Percentiles rank a stretch among this genome's conserved stretches.
phyloP scores from a whole-genome alignment of 1,140 invertebrate genomes.

The Calephelis nemesis region DNA sequence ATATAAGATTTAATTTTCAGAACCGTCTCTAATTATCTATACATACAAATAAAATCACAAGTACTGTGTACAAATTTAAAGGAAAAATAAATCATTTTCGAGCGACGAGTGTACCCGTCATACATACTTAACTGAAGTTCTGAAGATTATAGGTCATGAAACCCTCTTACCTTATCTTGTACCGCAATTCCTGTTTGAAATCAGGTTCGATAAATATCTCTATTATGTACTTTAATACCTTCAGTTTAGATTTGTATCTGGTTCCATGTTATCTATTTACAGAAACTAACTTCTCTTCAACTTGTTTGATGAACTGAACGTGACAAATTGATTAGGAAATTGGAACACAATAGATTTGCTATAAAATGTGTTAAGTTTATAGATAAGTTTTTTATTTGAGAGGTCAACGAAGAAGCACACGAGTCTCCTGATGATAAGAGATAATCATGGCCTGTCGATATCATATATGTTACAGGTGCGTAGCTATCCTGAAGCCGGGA shows the following conservation, averaged over 20 bases:
- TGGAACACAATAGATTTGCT: background rate
- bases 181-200: conserved; percentile 1
- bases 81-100: background rate
- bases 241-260: conserved; percentile 5
- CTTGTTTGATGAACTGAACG: conserved; percentile 37
- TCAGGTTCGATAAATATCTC: conserved; percentile 12
- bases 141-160: conserved; percentile 19
- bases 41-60: no score
- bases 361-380: no score
- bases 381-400: no score
- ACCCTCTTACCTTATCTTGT: conserved; percentile 2
- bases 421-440: no score
- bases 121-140: conserved; percentile 4
- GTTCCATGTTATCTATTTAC: background rate
- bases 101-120: conserved; percentile 25
- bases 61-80: no score
- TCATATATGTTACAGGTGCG: no score
- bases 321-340: background rate
- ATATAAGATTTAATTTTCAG: background rate
- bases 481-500: no score
- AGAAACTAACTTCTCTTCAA: conserved; percentile 4
- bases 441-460: no score
- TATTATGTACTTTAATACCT: conserved; percentile 4
- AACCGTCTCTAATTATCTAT: no score
- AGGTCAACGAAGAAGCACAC: no score